Evolutionary conservation across 2,888 invertebrate species (phyloP), one percentile per base, ranked within the genome.

Genomic region (Sinopyrophorus schimmeli): DNA sequence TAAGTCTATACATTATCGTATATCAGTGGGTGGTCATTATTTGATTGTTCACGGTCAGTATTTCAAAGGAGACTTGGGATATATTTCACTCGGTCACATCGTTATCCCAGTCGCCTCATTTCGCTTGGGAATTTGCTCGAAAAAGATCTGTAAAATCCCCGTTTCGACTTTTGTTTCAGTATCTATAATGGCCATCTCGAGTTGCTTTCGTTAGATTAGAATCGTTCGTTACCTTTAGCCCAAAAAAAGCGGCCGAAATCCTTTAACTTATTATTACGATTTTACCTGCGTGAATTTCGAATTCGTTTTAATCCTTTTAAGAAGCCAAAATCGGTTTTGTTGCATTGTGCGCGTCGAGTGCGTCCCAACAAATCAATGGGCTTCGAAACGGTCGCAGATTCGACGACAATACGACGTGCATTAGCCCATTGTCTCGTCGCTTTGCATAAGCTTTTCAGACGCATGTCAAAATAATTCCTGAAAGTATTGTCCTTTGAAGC

Each of bases 311-410:
- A 58, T 58, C 58, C 58, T 57, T 58, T 58, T 58, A 58, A 57
- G 58, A 56, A 47, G 47, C 56, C 50, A 55, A 57, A n/a, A 57
- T 58, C 55, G 56, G 56, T 58, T 58, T 58, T 56, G 58, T 53
- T 47, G n/a, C n/a, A n/a, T n/a, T n/a, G n/a, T n/a, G n/a, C 53
- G 53, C 55, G 58, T 53, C 56, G 49, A 49, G 53, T 56, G 47
- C 27, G 44, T 39, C 47, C 47, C 48, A 47, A 58, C 58, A 58
- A 58, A 58, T 58, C 58, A 58, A 57, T 53, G 54, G 54, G 28
- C 40, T n/a, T 44, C 31, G 48, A 40, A 47, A 44, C 48, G 52
- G 54, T 48, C 48, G 48, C 32, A 37, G 44, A 42, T 43, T 34
- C 14, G 38, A 28, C 21, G 12, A 47, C 47, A 47, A 47, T 47